These are phyloP conservation scores for Dermatophagoides farinae DNA, from an alignment of 1,140 invertebrate genomes.

Conservation along the genomic window DNA sequence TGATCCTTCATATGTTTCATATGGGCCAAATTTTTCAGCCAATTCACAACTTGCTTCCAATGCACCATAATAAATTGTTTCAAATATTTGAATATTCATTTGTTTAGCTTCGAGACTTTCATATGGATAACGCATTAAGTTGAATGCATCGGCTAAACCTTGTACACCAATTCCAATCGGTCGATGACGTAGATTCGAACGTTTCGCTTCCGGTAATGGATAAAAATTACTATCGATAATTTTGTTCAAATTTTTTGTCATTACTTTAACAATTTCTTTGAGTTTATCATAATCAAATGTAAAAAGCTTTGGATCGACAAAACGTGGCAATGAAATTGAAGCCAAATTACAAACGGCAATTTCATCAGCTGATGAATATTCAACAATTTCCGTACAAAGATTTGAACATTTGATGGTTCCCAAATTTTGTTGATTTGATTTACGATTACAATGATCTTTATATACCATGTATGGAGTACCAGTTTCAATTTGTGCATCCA, in stretches of 20 bases:
- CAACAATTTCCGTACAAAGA: conserved; percentile 90
- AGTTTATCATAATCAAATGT: conserved; percentile 76
- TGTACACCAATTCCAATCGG: conserved; percentile 92
- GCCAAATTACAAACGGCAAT: conserved; percentile 95
- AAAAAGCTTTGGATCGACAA: conserved; percentile 44
- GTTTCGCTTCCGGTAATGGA: conserved; percentile 60
- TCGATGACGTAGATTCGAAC: conserved; percentile 73
- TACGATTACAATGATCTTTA: conserved; percentile 90
- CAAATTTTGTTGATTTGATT: conserved; percentile 94
- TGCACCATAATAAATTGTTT: conserved; percentile 93
- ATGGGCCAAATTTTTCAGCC: conserved; percentile 60
- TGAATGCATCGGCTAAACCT: conserved; percentile 88
- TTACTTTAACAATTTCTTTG: conserved; percentile 64
- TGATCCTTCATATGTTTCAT: conserved; percentile 71
- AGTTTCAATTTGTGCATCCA: conserved; percentile 91
- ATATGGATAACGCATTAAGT: conserved; percentile 82
- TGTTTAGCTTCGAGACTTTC: conserved; percentile 50
- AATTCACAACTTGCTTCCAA: conserved; percentile 89
- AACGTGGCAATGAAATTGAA: conserved; percentile 93
- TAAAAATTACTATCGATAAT: conserved; percentile 96
- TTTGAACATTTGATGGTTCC: conserved; percentile 98
- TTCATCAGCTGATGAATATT: conserved; percentile 45
- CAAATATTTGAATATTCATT: conserved; percentile 90
- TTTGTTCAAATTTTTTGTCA: conserved; percentile 83
- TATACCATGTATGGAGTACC: conserved; percentile 96